phyloP scores from a whole-genome alignment of 2,888 invertebrate genomes.

The Elaeidobius kamerunicus region DNA sequence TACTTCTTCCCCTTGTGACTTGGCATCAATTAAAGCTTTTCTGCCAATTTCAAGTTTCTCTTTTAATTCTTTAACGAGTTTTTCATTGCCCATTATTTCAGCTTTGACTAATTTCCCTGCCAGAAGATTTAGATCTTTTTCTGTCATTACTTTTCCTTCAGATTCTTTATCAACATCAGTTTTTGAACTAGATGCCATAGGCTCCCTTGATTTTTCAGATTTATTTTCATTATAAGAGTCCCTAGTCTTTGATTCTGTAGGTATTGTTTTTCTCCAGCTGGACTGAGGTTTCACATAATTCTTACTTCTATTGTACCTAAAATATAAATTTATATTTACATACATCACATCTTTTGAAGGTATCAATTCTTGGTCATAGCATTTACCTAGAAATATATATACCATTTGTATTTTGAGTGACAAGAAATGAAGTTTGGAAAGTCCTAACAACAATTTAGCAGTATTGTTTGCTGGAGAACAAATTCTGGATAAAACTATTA shows the following conservation, averaged over 20 bases:
- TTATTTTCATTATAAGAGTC: constrained; percentile 4
- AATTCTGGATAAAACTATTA: no score
- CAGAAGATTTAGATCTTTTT: constrained; percentile 85
- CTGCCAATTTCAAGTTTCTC: constrained; percentile 70
- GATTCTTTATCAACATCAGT: constrained; percentile 2
- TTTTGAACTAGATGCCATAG: no score
- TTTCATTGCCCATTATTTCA: constrained; percentile 84
- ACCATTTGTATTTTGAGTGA: no score
- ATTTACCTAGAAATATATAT: not conserved
- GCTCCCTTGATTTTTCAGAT: not conserved
- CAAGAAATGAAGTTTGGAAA: no score
- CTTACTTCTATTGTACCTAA: constrained; percentile 3
- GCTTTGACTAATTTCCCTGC: constrained; percentile 91
- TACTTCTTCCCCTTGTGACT: constrained; percentile 47
- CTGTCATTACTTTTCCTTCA: constrained; percentile 44
- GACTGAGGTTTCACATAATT: constrained; percentile 11
- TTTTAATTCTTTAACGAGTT: constrained; percentile 68
- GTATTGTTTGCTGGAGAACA: no score
- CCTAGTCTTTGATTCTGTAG: not conserved
- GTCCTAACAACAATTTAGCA: no score
- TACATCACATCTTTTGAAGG: no score
- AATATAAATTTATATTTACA: not conserved
- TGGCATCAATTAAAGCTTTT: constrained; percentile 41
- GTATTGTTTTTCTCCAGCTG: constrained; percentile 31
- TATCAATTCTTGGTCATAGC: not conserved